Evolutionary conservation across 2,797 vertebrate species (phyloP).

Genomic region (Gymnoscopelus braueri): DNA sequence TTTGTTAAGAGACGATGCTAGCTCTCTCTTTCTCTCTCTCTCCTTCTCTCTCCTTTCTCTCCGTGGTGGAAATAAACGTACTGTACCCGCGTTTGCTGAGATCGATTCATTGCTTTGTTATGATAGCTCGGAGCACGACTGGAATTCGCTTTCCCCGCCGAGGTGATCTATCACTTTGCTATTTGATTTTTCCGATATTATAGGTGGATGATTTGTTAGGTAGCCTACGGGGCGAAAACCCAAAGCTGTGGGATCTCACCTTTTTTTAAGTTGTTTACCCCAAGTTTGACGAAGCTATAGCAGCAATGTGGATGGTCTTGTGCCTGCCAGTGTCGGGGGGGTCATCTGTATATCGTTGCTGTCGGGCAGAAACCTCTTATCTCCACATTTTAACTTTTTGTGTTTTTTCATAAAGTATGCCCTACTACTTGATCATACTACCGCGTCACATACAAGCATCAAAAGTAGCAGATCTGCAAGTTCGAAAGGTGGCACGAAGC

Average conservation of each 20-base stretch:
- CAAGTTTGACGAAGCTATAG: constrained; percentile 11
- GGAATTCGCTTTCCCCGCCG: constrained; percentile 18
- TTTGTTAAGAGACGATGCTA: not conserved
- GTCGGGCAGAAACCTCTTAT: too few relatives aligned
- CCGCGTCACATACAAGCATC: too few relatives aligned
- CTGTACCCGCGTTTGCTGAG: constrained; percentile 16
- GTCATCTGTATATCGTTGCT: too few relatives aligned
- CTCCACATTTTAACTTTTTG: too few relatives aligned
- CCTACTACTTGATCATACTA: too few relatives aligned
- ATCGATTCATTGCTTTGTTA: constrained; percentile 21
- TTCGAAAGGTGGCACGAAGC: too few relatives aligned
- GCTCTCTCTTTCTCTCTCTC: too few relatives aligned
- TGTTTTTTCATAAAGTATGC: too few relatives aligned
- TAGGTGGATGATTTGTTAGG: constrained; percentile 22
- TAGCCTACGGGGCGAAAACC: not conserved
- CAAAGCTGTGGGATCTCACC: not conserved
- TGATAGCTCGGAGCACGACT: constrained; percentile 18
- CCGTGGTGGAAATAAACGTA: constrained; percentile 34
- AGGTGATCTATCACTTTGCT: constrained; percentile 13
- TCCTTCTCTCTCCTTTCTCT: not conserved
- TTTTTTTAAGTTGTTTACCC: constrained; percentile 31
- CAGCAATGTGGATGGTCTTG: too few relatives aligned
- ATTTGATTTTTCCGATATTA: constrained; percentile 31
- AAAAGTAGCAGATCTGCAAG: too few relatives aligned
- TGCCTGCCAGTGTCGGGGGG: too few relatives aligned